Evolutionary conservation across 2,113 vertebrate genomes (phyloP).

Genomic region (Carlito syrichta): DNA sequence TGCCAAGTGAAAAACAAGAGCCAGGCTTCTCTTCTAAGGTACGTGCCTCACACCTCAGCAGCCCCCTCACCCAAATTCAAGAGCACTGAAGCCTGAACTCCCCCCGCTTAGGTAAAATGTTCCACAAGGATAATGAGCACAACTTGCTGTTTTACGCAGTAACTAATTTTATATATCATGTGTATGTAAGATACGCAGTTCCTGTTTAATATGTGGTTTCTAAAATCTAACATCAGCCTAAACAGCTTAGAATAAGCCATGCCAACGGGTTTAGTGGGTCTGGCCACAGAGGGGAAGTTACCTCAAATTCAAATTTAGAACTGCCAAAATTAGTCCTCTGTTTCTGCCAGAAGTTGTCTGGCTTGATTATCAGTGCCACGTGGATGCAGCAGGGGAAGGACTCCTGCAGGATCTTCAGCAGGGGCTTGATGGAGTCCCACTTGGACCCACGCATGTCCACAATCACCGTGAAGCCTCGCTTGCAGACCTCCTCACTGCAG

Average conservation of each 20-base stretch:
- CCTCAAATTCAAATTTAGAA: constrained; percentile 99
- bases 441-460: constrained; percentile 99
- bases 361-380: constrained; percentile 98
- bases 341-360: constrained; percentile 99
- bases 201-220: neutral
- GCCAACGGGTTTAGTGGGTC: neutral
- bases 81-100: neutral
- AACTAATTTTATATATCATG: neutral
- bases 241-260: neutral
- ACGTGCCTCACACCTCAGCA: neutral
- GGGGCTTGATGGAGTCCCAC: constrained; percentile 98
- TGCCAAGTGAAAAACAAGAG: neutral
- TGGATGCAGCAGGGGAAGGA: constrained; percentile 98
- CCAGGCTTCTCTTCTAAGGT: neutral
- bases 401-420: constrained; percentile 98
- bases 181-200: neutral
- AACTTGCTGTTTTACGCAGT: neutral
- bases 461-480: constrained; percentile 98
- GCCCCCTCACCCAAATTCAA: neutral
- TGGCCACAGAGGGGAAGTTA: constrained; percentile 71
- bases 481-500: constrained; percentile 94
- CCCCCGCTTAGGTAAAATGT: accelerated
- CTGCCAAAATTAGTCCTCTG: constrained; percentile 99
- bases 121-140: accelerated
- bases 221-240: neutral